A percentile compares a stretch with the other conserved stretches of the same genome.
These are phyloP conservation scores for Strix uralensis DNA, from an alignment of 2,113 vertebrate species.

Conservation along the genomic window DNA sequence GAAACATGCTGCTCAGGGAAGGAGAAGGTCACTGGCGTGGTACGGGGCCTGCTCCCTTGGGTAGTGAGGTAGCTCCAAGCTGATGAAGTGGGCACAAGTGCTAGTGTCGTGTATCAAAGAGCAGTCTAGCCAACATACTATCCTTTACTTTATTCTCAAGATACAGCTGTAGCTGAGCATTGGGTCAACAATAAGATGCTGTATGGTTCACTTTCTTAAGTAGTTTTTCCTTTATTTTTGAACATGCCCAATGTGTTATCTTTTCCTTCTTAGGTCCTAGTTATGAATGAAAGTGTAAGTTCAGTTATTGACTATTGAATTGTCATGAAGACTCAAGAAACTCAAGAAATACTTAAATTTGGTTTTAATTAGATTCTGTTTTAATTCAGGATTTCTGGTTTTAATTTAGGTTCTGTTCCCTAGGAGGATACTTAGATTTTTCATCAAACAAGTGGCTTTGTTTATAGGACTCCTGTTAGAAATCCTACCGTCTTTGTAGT, in stretches of 20 bases:
- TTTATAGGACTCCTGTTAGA: not conserved
- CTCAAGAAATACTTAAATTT: not conserved
- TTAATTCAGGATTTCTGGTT: not conserved
- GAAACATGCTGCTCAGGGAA: accelerated
- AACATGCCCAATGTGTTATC: not conserved
- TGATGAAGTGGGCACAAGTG: not conserved
- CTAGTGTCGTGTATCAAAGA: not conserved
- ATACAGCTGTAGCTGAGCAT: not conserved
- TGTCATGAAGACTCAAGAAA: not conserved
- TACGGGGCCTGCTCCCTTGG: accelerated
- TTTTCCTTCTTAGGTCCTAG: not conserved
- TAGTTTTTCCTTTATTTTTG: not conserved
- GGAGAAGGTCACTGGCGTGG: too few relatives aligned
- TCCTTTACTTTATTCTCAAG: not conserved
- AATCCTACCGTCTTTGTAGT: not conserved
- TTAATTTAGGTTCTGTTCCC: not conserved
- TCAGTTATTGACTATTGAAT: not conserved
- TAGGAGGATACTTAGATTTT: not conserved
- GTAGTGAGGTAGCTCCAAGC: not conserved
- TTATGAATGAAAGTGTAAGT: not conserved
- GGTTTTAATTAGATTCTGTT: not conserved
- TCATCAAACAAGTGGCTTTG: not conserved
- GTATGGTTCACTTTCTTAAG: not conserved
- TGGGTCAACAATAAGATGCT: not conserved
- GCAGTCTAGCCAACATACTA: not conserved